phyloP scores from a whole-genome alignment of 2,113 vertebrate genomes.

The Anolis carolinensis region DNA sequence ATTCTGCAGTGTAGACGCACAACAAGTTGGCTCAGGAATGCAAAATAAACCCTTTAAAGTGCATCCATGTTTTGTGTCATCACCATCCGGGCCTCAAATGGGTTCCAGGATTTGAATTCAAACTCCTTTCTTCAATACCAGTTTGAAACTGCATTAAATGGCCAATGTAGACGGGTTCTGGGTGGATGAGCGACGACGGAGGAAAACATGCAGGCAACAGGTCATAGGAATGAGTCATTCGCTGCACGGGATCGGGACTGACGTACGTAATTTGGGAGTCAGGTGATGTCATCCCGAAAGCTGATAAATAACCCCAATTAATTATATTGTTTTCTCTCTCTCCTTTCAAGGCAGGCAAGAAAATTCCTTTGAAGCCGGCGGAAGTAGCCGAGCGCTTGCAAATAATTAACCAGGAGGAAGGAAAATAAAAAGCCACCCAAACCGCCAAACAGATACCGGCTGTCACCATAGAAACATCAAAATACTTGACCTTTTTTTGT shows the following conservation, averaged over 20 bases:
- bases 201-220: no score
- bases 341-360: neutral
- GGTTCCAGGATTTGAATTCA: no score
- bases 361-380: neutral
- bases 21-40: no score
- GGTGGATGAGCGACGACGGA: no score
- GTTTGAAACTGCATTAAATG: no score
- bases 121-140: no score
- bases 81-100: no score
- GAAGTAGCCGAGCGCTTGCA: neutral
- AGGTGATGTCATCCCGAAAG: neutral
- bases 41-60: no score
- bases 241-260: neutral
- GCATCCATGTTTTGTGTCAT: no score
- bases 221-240: neutral
- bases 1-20: no score
- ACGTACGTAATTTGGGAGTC: neutral
- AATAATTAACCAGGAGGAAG: slow-evolving; percentile 3
- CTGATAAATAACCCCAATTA: neutral
- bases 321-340: neutral
- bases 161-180: no score
- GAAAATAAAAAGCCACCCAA: neutral
- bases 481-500: neutral
- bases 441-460: neutral
- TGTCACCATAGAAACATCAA: slow-evolving; percentile 5